Percentiles rank a stretch among this genome's conserved stretches.
These are phyloP conservation scores for Halcyon badia DNA, from an alignment of 2,797 vertebrate species.

Conservation along the genomic window DNA sequence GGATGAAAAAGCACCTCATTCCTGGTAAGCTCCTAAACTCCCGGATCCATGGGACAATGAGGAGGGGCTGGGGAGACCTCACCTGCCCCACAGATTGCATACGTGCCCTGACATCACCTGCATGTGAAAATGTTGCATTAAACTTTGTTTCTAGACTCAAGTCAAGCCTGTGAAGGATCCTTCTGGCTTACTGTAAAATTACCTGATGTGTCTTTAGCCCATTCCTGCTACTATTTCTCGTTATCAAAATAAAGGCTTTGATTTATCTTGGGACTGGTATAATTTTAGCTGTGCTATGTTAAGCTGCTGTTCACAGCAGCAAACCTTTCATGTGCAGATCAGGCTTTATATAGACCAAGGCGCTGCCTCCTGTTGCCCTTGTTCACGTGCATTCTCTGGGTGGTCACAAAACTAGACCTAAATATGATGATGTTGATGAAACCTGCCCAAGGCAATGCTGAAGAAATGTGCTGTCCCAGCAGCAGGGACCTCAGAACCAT, in stretches of 20 bases:
- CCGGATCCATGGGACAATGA: background rate
- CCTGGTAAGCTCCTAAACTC: accelerated
- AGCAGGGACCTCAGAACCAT: background rate
- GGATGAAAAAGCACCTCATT: background rate
- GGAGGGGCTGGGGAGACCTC: background rate
- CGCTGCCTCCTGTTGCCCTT: background rate
- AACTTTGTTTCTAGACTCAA: background rate
- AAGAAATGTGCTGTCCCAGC: background rate
- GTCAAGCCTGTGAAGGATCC: background rate
- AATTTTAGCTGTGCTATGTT: background rate
- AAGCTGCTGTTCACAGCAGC: background rate
- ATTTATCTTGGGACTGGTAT: background rate
- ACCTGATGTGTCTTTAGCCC: background rate
- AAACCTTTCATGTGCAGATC: accelerated
- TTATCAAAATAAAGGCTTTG: background rate
- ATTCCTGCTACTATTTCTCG: accelerated
- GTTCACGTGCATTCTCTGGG: background rate
- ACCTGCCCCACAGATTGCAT: background rate
- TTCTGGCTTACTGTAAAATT: background rate
- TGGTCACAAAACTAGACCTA: background rate
- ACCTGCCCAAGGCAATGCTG: background rate
- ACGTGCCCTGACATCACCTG: background rate
- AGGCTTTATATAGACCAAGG: background rate
- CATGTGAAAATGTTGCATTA: background rate
- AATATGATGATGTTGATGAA: no score